These are phyloP conservation scores for Drosophila barbarae DNA, from an alignment of 2,888 invertebrate species.

Conservation along the genomic window DNA sequence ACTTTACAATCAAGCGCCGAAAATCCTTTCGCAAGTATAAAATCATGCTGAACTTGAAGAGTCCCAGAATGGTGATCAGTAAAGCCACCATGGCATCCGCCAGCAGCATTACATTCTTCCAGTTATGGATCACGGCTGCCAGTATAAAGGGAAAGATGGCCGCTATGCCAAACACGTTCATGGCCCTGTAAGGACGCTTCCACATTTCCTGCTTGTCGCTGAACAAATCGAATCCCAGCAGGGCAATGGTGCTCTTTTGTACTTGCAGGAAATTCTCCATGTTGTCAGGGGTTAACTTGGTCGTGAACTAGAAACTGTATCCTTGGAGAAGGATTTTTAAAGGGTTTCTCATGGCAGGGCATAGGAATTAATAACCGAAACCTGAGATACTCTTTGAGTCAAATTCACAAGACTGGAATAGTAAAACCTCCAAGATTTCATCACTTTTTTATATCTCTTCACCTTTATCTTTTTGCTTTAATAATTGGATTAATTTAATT, in stretches of 20 bases:
- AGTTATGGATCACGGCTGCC: conserved; percentile 25
- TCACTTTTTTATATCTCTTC: neutral
- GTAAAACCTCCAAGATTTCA: neutral
- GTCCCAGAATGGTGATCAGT: conserved; percentile 36
- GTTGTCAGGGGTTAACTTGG: neutral
- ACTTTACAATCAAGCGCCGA: conserved; percentile 18
- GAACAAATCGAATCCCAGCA: conserved; percentile 45
- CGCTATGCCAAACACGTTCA: conserved; percentile 22
- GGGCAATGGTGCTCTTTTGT: conserved; percentile 33
- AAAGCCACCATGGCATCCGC: conserved; percentile 40
- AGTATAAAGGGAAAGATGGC: conserved; percentile 25
- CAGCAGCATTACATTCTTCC: conserved; percentile 39
- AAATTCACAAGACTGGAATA: neutral
- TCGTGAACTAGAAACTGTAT: neutral
- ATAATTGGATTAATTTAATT: neutral
- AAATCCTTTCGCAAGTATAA: conserved; percentile 33
- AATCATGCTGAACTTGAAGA: conserved; percentile 45
- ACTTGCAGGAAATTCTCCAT: conserved; percentile 39
- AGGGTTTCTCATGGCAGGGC: neutral
- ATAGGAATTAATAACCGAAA: neutral
- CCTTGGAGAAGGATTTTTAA: conserved; percentile 9
- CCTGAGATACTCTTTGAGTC: neutral
- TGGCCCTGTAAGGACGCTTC: conserved; percentile 30
- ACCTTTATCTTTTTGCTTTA: too few relatives aligned
- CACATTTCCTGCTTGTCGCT: conserved; percentile 17